Evolutionary conservation across 1,140 invertebrate genomes (phyloP).

Genomic region (Drosophila ficusphila): DNA sequence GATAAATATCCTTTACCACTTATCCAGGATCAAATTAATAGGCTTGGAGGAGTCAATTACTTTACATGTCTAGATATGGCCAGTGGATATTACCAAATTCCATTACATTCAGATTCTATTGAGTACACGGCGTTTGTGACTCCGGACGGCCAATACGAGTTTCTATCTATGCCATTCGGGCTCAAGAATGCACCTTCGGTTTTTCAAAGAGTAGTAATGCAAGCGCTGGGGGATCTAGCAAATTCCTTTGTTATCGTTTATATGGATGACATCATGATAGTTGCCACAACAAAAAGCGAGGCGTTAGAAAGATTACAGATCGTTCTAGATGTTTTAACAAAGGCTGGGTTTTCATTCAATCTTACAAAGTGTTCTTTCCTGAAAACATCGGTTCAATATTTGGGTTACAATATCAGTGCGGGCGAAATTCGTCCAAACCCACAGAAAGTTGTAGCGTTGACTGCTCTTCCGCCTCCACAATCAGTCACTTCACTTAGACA

Average conservation of each 20-base stretch:
- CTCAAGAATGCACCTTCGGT: no score
- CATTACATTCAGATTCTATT: conserved; percentile 18
- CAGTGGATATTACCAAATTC: conserved; percentile 22
- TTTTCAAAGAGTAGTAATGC: not conserved
- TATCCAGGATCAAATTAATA: conserved; percentile 30
- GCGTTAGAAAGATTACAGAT: not conserved
- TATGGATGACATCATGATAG: conserved; percentile 35
- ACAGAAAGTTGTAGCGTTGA: no score
- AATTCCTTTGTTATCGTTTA: conserved; percentile 35
- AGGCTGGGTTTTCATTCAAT: conserved; percentile 17
- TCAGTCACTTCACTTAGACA: no score
- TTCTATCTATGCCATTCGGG: no score
- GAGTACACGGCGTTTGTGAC: conserved; percentile 3
- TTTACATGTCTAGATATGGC: conserved; percentile 30
- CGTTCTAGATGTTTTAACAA: conserved; percentile 3
- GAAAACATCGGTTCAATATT: not conserved
- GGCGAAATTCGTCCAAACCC: no score
- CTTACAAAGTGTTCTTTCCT: conserved; percentile 12
- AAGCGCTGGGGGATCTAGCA: conserved; percentile 17
- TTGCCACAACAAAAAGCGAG: conserved; percentile 27
- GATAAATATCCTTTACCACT: conserved; percentile 25
- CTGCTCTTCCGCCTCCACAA: no score
- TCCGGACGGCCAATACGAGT: no score
- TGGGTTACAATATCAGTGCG: not conserved
- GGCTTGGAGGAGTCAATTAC: conserved; percentile 15